Evolutionary conservation across 1,140 invertebrate species (phyloP).

Genomic region (Anastatus disparis): DNA sequence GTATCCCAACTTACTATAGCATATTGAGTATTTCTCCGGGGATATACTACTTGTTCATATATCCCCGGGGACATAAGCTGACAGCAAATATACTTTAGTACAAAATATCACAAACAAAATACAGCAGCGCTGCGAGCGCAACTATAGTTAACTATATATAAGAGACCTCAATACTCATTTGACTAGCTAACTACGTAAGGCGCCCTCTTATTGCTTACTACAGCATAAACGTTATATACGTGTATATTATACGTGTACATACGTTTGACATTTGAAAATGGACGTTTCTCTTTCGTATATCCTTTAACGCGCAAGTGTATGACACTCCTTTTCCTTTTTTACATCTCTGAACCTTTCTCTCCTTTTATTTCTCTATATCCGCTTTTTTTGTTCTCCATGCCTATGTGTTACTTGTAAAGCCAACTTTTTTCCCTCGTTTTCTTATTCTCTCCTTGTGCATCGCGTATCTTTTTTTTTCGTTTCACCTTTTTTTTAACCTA

Average conservation of each 20-base stretch:
- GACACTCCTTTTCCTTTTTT: neutral
- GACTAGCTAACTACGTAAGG: neutral
- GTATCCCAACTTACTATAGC: no score
- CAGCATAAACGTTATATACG: neutral
- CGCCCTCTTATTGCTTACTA: no score
- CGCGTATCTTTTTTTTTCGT: neutral
- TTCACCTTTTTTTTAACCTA: neutral
- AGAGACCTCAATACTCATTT: no score
- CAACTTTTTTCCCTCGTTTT: constrained; percentile 10
- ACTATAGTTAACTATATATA: no score
- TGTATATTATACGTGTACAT: neutral
- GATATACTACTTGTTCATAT: no score
- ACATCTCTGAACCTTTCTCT: constrained; percentile 5
- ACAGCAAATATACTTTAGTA: no score
- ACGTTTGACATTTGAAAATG: neutral
- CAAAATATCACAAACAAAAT: no score
- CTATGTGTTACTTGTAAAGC: neutral
- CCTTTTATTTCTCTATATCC: constrained; percentile 5
- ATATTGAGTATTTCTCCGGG: no score
- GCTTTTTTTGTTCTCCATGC: no score
- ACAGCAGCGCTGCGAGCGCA: no score
- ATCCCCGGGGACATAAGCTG: no score
- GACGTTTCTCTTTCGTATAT: neutral
- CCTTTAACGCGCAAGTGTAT: neutral
- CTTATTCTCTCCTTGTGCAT: constrained; percentile 6